Base-by-base conservation (phyloP, 30 jellyfish, hydroid and myxozoan species). In the Cassiopea xamachana region DNA sequence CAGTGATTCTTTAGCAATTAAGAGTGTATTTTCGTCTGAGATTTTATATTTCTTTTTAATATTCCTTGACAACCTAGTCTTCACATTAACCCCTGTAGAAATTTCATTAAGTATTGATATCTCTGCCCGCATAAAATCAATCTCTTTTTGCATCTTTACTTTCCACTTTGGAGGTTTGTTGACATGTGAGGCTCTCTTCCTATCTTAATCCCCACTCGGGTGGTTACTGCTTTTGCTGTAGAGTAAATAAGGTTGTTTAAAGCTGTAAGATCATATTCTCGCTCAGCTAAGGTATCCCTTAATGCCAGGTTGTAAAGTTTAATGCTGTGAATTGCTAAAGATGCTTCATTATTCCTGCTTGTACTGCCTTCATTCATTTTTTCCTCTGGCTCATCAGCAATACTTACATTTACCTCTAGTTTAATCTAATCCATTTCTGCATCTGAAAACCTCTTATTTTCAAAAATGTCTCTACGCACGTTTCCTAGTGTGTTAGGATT, bases 151-250 rank as follows among this genome's bases (percentile, higher is more conserved):
- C 7, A 82, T 62, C 71, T 47, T 64, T 64, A 8, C 70, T 69
- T 62, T 69, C 91, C 91, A 82, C 16, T n/a, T 60, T 45, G 91
- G 91, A 44, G 46, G 61, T 61, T 82, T 82, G 48, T 77, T 62
- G 46, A 44, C 49, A 15, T 46, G 60, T 46, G 46, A 46, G 49
- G 19, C 13, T 77, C 48, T 49, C 44, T 58, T 77, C 86, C 64
- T 48, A 44, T 14, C 59, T 43, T 46, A 55, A 55, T 10, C 47
- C 70, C 86, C 18, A 48, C 59, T 55, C 44, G 49, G 59, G 71
- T 48, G 46, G 46, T 18, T 75, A 27, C 8, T 50, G 59, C 86
- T 77, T 46, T 46, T 77, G 86, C 86, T 18, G 86, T 43, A 46
- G 86, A 62, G 64, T 77, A 77, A 46, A 77, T 7, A 48, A 77